Base-by-base conservation (phyloP, 1,140 invertebrate species). In the Bombus balteatus region DNA sequence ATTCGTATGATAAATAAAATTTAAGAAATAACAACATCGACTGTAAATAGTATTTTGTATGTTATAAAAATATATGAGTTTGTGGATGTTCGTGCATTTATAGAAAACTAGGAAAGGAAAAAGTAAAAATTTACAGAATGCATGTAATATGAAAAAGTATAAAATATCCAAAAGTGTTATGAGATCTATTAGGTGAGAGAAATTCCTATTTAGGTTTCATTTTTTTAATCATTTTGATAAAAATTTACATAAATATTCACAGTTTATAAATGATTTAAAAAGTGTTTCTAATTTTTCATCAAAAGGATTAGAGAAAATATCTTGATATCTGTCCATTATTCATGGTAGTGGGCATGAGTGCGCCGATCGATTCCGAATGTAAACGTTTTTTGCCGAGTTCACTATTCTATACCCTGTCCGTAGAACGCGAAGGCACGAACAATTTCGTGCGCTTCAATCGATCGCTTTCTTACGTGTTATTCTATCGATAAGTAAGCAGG, bases 351-450 rank as follows among this genome's bases (percentile, higher is more conserved):
- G 22, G 25, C 39, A 73, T 71, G 34, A 57, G 78, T 57, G 71
- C 9, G 47, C 41, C 71, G 70, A 85, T 85, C 79, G 83, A 85
- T 85, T 47, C 39, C 34, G 59, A 81, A 75, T 57, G 68, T 66
- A 66, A 15, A 66, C n/a, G 71, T 81, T 74, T 85, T 75, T 85
- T 34, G 39, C n/a, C 83, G 53, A 84, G 68, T 80, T 53, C 62
- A 28, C 75, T 78, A n/a, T 80, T 43, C 47, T 62, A 18, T 73
- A 28, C 43, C 9, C 34, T 37, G 18, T n/a, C n/a, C 32, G n/a
- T 81, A 47, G 10, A 28, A 62, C 15, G 15, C 77, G 68, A 85
- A 71, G 25, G n/a, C 34, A 85, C 41, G 59, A 85, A 70, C 6
- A 62, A 62, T 81, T 81, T 74, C 78, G 70, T 53, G 37, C 71